phyloP scores from a whole-genome alignment of 2,113 vertebrate species.

The Saiga tatarica region DNA sequence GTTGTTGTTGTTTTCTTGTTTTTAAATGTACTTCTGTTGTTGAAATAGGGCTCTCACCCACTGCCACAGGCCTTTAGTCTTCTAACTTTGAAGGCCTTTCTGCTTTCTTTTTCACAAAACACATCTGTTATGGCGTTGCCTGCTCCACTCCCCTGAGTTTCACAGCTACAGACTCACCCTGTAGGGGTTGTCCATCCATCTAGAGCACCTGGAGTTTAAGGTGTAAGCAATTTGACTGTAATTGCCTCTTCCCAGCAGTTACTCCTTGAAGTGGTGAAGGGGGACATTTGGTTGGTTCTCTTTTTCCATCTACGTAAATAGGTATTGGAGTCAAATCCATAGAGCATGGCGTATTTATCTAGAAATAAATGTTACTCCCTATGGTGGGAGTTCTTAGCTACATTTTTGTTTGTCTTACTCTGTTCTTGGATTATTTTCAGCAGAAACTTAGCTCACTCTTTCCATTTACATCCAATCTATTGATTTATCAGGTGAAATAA shows the following conservation, averaged over 20 bases:
- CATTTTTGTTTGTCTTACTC: slow-evolving; percentile 23
- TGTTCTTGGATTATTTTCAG: slow-evolving; percentile 41
- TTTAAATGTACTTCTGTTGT: neutral
- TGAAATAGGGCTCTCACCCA: neutral
- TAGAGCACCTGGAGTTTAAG: slow-evolving; percentile 74
- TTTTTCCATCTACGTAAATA: slow-evolving; percentile 69
- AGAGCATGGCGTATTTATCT: slow-evolving; percentile 65
- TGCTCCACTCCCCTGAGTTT: slow-evolving; percentile 40
- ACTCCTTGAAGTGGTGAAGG: slow-evolving; percentile 65
- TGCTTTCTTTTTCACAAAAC: slow-evolving; percentile 41
- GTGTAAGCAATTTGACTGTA: slow-evolving; percentile 74
- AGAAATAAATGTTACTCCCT: slow-evolving; percentile 71
- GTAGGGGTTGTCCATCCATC: slow-evolving; percentile 67
- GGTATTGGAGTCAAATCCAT: slow-evolving; percentile 62
- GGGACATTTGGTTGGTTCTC: slow-evolving; percentile 61
- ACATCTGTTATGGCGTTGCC: slow-evolving; percentile 2
- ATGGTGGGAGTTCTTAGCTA: slow-evolving; percentile 36
- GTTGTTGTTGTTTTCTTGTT: neutral
- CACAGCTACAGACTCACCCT: slow-evolving; percentile 46
- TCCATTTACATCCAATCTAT: neutral
- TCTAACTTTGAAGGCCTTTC: slow-evolving; percentile 56
- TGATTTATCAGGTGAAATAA: slow-evolving; percentile 20
- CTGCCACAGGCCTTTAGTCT: neutral
- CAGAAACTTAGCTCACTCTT: slow-evolving; percentile 10
- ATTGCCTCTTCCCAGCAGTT: slow-evolving; percentile 74